These are phyloP conservation scores for Salmo trutta DNA, from an alignment of 2,797 vertebrate species.

Conservation along the genomic window DNA sequence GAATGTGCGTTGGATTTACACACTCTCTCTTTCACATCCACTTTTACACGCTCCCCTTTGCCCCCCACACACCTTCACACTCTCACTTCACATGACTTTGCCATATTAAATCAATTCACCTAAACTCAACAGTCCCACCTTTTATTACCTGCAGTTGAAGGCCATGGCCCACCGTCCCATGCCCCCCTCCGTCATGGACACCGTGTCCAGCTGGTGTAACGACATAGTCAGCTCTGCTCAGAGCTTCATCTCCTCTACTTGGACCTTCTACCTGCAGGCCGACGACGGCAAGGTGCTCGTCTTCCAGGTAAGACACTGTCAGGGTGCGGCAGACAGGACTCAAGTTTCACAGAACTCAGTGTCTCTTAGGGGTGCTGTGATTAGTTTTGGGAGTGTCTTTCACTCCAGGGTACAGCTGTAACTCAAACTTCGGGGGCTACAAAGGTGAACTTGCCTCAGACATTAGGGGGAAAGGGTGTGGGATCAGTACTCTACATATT, in stretches of 20 bases:
- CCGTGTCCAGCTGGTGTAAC: constrained; percentile 90
- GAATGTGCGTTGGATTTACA: not conserved
- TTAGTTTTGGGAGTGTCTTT: no score
- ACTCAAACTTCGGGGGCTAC: not conserved
- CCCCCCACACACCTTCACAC: no score
- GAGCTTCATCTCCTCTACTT: constrained; percentile 96
- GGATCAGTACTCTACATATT: not conserved
- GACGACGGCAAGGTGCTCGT: constrained; percentile 93
- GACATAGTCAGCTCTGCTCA: constrained; percentile 94
- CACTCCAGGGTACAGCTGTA: not conserved
- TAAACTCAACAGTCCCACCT: not conserved
- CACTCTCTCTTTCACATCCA: not conserved
- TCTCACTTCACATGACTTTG: not conserved
- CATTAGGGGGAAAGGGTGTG: not conserved
- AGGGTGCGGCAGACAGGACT: no score
- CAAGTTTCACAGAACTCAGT: no score
- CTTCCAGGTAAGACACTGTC: constrained; percentile 84
- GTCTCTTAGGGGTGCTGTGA: no score
- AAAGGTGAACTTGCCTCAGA: not conserved
- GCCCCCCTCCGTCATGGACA: constrained; percentile 81
- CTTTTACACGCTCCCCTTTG: constrained; percentile 1
- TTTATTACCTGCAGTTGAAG: constrained; percentile 66
- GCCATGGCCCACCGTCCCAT: constrained; percentile 75
- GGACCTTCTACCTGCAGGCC: constrained; percentile 97
- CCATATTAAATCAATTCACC: not conserved